These are phyloP conservation scores for Thunnus thynnus DNA, from an alignment of 2,113 vertebrate genomes.

Conservation along the genomic window DNA sequence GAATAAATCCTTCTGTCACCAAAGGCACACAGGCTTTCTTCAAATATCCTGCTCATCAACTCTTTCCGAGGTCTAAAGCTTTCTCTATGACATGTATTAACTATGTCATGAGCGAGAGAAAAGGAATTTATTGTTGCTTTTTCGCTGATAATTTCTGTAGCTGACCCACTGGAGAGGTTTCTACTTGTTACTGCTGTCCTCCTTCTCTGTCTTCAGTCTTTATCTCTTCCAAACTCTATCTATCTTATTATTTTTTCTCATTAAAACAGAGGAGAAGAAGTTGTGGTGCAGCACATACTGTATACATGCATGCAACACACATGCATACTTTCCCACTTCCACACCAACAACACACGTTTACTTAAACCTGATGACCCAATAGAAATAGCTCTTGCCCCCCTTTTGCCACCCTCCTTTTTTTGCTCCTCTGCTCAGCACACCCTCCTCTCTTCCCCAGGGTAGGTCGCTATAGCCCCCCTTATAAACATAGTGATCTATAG, in stretches of 20 bases:
- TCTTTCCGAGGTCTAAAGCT: constrained; percentile 33
- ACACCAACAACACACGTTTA: constrained; percentile 51
- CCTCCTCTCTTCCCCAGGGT: constrained; percentile 56
- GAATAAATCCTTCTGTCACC: constrained; percentile 82
- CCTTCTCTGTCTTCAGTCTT: not conserved
- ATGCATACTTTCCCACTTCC: constrained; percentile 2
- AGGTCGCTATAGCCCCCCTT: constrained; percentile 70
- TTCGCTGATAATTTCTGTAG: constrained; percentile 5
- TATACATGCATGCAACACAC: constrained; percentile 11
- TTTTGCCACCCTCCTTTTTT: constrained; percentile 70
- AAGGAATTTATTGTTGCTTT: not conserved
- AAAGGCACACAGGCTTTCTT: constrained; percentile 62
- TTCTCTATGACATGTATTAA: not conserved
- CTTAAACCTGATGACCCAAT: constrained; percentile 75
- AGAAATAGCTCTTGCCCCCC: constrained; percentile 69
- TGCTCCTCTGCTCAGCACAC: constrained; percentile 60
- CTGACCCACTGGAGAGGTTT: constrained; percentile 19
- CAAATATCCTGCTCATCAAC: constrained; percentile 49
- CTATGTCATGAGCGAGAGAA: constrained; percentile 15
- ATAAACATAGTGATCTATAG: constrained; percentile 83
- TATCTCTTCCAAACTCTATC: not conserved
- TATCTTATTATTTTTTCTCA: constrained; percentile 6
- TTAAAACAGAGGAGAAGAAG: constrained; percentile 31
- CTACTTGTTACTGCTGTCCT: constrained; percentile 19
- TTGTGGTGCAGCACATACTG: constrained; percentile 22